Conservation (phyloP, 2,113 vertebrate genomes). For the Garra rufa region DNA sequence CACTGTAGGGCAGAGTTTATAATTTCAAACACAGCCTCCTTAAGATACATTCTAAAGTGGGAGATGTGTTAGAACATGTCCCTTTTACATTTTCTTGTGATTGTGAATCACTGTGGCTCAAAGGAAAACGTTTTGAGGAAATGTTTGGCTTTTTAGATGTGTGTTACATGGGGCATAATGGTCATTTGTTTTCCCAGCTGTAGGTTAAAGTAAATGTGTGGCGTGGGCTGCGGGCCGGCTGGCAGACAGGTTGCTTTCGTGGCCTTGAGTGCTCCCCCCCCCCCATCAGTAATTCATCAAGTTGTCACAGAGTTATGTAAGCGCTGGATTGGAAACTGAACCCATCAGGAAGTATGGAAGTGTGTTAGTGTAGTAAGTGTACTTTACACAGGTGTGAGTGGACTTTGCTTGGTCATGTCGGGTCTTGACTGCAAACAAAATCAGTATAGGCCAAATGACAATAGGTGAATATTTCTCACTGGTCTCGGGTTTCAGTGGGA, state of each 20-base stretch:
- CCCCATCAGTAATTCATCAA: conserved; percentile 4
- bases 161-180: background rate
- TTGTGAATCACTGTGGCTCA: background rate
- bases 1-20: conserved; percentile 13
- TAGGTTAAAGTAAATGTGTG: background rate
- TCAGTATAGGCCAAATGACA: background rate
- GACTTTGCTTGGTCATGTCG: conserved; percentile 34
- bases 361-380: conserved; percentile 23
- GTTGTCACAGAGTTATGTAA: conserved; percentile 57
- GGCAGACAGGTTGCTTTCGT: conserved; percentile 44
- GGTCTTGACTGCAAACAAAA: conserved; percentile 30
- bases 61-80: conserved; percentile 9
- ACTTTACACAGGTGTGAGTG: conserved; percentile 9
- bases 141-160: background rate
- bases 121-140: background rate
- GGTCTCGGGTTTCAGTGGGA: background rate
- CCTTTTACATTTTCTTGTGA: background rate
- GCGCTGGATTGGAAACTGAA: conserved; percentile 15
- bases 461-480: conserved; percentile 8
- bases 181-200: conserved; percentile 30
- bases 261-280: conserved; percentile 40
- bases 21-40: background rate
- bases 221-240: background rate
- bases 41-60: background rate
- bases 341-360: conserved; percentile 53